Evolutionary conservation across 2,888 invertebrate genomes (phyloP).

Genomic region (Dorcus hopei): DNA sequence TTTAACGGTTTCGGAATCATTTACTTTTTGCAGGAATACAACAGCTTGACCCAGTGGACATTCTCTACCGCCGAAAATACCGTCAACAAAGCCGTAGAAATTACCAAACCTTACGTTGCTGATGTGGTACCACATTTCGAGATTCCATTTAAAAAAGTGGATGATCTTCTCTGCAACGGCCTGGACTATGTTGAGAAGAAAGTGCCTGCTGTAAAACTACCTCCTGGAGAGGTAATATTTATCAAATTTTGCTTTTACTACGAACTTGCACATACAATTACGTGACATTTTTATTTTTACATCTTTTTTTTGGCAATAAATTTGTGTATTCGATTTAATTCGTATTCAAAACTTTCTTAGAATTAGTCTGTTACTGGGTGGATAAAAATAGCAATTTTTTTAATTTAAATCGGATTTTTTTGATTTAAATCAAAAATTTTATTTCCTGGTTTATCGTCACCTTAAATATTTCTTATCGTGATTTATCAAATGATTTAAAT

Average conservation of each 20-base stretch:
- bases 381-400: no score
- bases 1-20: background rate
- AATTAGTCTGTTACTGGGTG: no score
- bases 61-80: slow-evolving; percentile 56
- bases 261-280: background rate
- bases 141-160: slow-evolving; percentile 54
- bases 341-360: background rate
- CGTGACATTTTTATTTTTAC: background rate
- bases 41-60: slow-evolving; percentile 56
- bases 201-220: slow-evolving; percentile 56
- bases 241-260: background rate
- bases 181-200: slow-evolving; percentile 56
- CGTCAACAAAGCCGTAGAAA: slow-evolving; percentile 52
- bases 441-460: no score
- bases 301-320: background rate
- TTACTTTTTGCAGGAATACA: slow-evolving; percentile 47
- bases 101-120: slow-evolving; percentile 51
- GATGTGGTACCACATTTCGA: slow-evolving; percentile 54
- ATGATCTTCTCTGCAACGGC: slow-evolving; percentile 55
- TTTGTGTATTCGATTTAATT: background rate
- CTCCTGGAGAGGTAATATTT: slow-evolving; percentile 52
- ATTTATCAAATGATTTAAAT: no score
- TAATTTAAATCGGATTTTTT: no score
- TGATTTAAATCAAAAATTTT: no score
- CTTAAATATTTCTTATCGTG: no score